These are phyloP conservation scores for Hirtodrosophila trivittata DNA, from an alignment of 2,888 invertebrate genomes.

Conservation along the genomic window DNA sequence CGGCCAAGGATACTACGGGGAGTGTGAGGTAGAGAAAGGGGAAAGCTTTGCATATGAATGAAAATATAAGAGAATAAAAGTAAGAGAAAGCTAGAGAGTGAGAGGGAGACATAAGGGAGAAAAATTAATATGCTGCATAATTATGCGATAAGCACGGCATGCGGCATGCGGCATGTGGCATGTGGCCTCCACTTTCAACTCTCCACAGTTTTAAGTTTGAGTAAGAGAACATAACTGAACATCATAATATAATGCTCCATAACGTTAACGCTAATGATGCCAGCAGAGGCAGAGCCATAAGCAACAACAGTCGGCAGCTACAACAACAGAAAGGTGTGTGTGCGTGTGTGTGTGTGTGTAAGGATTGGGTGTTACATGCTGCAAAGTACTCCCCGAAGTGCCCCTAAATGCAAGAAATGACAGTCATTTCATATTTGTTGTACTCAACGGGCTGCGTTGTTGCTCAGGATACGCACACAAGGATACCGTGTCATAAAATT, in stretches of 20 bases:
- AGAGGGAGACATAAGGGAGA: conserved; percentile 34
- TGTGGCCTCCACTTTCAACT: conserved; percentile 1
- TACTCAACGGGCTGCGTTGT: conserved; percentile 61
- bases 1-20: too few relatives aligned
- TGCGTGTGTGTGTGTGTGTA: conserved; percentile 43
- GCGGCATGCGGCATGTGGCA: conserved; percentile 12
- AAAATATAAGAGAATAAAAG: conserved; percentile 30
- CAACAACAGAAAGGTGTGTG: conserved; percentile 47
- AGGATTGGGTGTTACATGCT: conserved; percentile 76
- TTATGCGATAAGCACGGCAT: conserved; percentile 68
- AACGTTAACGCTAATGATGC: conserved; percentile 80
- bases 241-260: conserved; percentile 70
- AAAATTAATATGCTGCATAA: conserved; percentile 76
- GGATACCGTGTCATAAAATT: conserved; percentile 79
- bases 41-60: conserved; percentile 62
- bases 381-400: conserved; percentile 80
- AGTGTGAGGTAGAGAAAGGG: too few relatives aligned
- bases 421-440: conserved; percentile 77
- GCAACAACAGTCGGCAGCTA: conserved; percentile 37
- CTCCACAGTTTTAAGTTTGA: conserved; percentile 13
- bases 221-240: conserved; percentile 39
- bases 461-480: conserved; percentile 59
- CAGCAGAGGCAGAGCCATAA: conserved; percentile 50
- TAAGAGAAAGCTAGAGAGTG: not conserved
- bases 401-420: conserved; percentile 79